Conservation (phyloP, 1,140 invertebrate species). For the Mya arenaria region DNA sequence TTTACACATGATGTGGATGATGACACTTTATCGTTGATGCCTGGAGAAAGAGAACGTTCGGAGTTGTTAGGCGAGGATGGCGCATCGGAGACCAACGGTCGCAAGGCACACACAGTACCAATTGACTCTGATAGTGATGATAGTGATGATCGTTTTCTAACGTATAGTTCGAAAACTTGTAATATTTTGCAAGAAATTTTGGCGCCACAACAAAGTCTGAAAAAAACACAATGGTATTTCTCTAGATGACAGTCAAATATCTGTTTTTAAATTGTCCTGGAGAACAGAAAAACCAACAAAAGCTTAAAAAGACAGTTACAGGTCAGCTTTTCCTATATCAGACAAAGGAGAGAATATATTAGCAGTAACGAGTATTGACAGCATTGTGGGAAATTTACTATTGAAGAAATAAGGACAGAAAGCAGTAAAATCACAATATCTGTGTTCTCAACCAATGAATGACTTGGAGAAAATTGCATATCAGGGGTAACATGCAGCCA, state of each 20-base stretch:
- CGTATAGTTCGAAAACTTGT: neutral
- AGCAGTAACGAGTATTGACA: too few relatives aligned
- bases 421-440: too few relatives aligned
- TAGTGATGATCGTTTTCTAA: neutral
- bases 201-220: neutral
- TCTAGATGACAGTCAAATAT: neutral
- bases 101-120: too few relatives aligned
- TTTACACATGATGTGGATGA: too few relatives aligned
- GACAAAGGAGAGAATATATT: too few relatives aligned
- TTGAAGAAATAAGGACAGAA: too few relatives aligned
- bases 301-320: slow-evolving; percentile 15
- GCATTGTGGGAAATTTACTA: too few relatives aligned
- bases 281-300: too few relatives aligned
- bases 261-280: too few relatives aligned
- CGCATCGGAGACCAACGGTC: too few relatives aligned
- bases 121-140: neutral
- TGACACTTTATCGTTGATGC: neutral
- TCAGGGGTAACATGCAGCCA: slow-evolving; percentile 28
- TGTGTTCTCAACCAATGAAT: neutral
- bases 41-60: neutral
- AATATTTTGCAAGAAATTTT: neutral
- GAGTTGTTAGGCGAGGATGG: too few relatives aligned
- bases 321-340: slow-evolving; percentile 16
- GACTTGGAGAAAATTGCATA: slow-evolving; percentile 32
- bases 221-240: neutral